Evolutionary conservation across 2,113 vertebrate species (phyloP), one percentile per base, ranked within the genome.

Genomic region (Procavia capensis): DNA sequence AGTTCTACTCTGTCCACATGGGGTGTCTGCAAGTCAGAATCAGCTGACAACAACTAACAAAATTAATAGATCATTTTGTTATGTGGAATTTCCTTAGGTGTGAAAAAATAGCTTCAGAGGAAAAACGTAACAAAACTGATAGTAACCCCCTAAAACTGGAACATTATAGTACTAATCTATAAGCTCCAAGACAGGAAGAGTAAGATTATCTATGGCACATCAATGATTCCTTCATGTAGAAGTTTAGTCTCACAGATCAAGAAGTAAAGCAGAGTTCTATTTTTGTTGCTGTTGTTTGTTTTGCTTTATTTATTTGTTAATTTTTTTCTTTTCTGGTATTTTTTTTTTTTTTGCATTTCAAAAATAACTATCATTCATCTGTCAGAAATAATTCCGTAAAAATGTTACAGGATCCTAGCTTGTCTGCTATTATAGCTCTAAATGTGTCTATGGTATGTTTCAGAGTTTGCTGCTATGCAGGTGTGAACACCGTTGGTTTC

Each of bases 391-490:
- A 68, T 27, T 93, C 20, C 61, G 68, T 70, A 93, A 83, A 88
- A 96, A 82, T 66, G 82, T 45, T 17, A 59, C n/a, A 75, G 22
- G 31, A 68, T 14, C 20, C 31, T 47, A 91, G 22, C 76, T n/a
- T 95, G 79, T 3, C 17, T 92, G 76, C 9, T 89, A 14, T 78
- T 94, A 81, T 1, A 2, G 39, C 10, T 93, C 91, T 68, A 95
- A 79, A 27, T 47, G 59, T 64, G 25, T 64, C 59, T 72, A 3
- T 63, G 59, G 2, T 41, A 16, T 80, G 41, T 74, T 93, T 91
- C 22, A 29, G 19, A 39, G 8, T n/a, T 34, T 47, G 13, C 47
- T 8, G 72, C 29, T 83, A 20, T 2, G 14, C 31, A n/a, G n/a
- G 27, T 63, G 68, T 92, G 93, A 93, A 72, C 1, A 84, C 89